Conservation (phyloP, 1,140 invertebrate genomes). For the Drosophila serrata region DNA sequence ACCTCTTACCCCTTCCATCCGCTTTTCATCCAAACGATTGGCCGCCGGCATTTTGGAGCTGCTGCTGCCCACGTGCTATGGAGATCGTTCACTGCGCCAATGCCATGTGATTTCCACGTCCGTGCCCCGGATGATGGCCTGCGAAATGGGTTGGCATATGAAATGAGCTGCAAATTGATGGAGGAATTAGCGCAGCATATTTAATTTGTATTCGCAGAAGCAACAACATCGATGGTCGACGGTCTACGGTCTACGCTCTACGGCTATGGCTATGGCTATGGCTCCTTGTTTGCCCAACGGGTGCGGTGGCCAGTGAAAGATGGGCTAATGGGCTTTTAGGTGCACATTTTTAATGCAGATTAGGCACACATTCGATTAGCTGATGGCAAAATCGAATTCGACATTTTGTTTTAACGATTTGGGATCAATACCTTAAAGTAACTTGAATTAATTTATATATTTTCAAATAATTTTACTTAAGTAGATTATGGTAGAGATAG, state of each 20-base stretch:
- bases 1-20: neutral
- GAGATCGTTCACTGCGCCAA: slow-evolving; percentile 16
- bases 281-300: slow-evolving; percentile 36
- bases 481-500: too few species aligned
- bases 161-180: slow-evolving; percentile 84
- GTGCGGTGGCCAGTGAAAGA: slow-evolving; percentile 26
- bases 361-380: slow-evolving; percentile 37
- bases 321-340: slow-evolving; percentile 52
- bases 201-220: slow-evolving; percentile 59
- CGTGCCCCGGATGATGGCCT: slow-evolving; percentile 42
- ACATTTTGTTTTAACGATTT: neutral
- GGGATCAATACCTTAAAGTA: slow-evolving; percentile 5
- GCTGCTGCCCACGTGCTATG: slow-evolving; percentile 49
- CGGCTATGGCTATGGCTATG: neutral
- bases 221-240: slow-evolving; percentile 17
- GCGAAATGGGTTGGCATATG: slow-evolving; percentile 79
- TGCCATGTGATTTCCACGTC: slow-evolving; percentile 11
- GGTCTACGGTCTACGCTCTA: neutral
- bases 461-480: neutral
- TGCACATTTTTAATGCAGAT: slow-evolving; percentile 51
- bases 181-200: slow-evolving; percentile 82
- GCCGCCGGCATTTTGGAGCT: slow-evolving; percentile 48
- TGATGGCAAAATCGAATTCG: neutral
- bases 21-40: slow-evolving; percentile 38
- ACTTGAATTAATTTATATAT: neutral